Conservation (phyloP, 2,888 invertebrate genomes). For the Melanophora roralis region DNA sequence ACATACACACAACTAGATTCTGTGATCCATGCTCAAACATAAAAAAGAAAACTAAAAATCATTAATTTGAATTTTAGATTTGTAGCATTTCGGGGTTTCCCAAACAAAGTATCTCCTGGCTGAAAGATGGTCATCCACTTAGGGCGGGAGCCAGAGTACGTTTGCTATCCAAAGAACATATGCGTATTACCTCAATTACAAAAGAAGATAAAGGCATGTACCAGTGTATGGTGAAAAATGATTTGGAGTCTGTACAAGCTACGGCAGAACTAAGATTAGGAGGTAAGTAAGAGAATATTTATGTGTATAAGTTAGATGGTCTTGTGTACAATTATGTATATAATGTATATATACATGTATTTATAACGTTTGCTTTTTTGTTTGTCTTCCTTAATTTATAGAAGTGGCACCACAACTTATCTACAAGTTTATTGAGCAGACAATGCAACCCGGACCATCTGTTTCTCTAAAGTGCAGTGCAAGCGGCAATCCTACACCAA, state of each 20-base stretch:
- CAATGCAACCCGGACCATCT: conserved; percentile 86
- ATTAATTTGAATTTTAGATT: conserved; percentile 76
- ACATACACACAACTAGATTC: background rate
- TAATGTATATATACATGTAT: background rate
- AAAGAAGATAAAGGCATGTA: conserved; percentile 93
- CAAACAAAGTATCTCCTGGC: conserved; percentile 85
- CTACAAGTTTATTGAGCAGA: conserved; percentile 87
- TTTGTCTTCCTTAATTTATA: conserved; percentile 73
- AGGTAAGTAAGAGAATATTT: conserved; percentile 78
- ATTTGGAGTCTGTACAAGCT: conserved; percentile 88
- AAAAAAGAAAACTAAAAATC: conserved; percentile 6
- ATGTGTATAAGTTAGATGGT: too few species aligned
- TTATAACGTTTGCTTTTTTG: conserved; percentile 24
- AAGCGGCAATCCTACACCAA: conserved; percentile 86
- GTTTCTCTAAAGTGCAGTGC: conserved; percentile 87
- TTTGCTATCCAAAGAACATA: conserved; percentile 79
- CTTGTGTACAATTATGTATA: background rate
- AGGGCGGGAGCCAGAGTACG: conserved; percentile 80
- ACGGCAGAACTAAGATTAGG: conserved; percentile 87
- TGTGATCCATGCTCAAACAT: background rate
- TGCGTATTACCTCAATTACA: conserved; percentile 82
- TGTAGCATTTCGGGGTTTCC: conserved; percentile 92
- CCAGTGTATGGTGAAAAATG: conserved; percentile 91
- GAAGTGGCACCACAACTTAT: conserved; percentile 86
- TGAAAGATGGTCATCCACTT: conserved; percentile 84